A percentile compares a stretch with the other conserved stretches of the same genome.
Conservation (phyloP, 2,113 vertebrate genomes). For the Brienomyrus longianalis region DNA sequence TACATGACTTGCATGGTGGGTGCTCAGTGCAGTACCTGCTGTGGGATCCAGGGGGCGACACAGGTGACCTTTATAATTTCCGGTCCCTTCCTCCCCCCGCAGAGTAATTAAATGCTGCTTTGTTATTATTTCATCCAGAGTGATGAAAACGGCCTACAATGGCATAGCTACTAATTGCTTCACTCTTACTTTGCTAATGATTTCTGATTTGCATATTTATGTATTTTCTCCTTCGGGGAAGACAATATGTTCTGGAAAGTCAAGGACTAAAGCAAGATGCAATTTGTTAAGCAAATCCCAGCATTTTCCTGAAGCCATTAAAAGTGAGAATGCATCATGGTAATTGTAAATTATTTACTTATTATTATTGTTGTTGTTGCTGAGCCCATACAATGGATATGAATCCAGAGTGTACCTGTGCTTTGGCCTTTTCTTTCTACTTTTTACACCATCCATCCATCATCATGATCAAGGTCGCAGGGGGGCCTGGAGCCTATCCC, state of each 20-base stretch:
- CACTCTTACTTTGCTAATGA: not conserved
- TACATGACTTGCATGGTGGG: not conserved
- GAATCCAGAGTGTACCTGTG: not conserved
- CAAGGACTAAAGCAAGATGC: not conserved
- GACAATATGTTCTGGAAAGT: not conserved
- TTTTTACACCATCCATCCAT: not conserved
- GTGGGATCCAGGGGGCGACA: not conserved
- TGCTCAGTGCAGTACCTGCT: not conserved
- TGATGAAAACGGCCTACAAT: not conserved
- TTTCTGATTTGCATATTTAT: slow-evolving; percentile 1
- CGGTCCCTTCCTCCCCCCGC: not conserved
- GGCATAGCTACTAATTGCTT: not conserved
- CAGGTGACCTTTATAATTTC: not conserved
- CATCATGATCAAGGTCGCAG: not conserved
- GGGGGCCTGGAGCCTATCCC: not conserved
- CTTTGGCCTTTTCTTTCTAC: not conserved
- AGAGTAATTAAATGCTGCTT: not conserved
- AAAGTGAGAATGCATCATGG: not conserved
- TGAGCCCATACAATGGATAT: not conserved
- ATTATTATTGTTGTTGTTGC: not conserved
- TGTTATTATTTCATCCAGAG: not conserved
- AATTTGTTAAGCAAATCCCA: not conserved
- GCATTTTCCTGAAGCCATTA: slow-evolving; percentile 4
- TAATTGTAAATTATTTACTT: not conserved
- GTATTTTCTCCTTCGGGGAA: not conserved